phyloP scores from a whole-genome alignment of 2,113 vertebrate genomes.

The Microtus ochrogaster region DNA sequence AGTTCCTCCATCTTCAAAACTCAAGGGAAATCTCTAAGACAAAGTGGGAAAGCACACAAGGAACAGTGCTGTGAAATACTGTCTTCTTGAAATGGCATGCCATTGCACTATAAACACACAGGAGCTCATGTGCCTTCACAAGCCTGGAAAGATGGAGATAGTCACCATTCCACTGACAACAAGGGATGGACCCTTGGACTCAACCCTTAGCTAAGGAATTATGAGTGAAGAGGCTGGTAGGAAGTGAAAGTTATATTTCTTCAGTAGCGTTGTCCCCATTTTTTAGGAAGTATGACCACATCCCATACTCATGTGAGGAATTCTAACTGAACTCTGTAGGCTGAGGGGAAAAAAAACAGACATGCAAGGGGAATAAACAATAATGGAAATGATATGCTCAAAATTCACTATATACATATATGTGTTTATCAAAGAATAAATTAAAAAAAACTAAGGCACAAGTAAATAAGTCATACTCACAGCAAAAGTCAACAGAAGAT shows the following conservation, averaged over 20 bases:
- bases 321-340: not conserved
- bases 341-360: not conserved
- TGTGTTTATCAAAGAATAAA: not conserved
- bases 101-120: not conserved
- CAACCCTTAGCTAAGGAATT: not conserved
- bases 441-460: not conserved
- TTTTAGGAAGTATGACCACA: no score
- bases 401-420: not conserved
- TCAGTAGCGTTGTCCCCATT: not conserved
- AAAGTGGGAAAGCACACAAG: no score
- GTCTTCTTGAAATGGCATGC: not conserved
- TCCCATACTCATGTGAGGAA: not conserved
- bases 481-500: not conserved
- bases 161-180: not conserved
- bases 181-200: no score
- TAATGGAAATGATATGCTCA: not conserved
- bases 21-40: not conserved
- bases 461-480: not conserved
- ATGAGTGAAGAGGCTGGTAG: not conserved
- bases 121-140: not conserved
- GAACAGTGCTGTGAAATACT: not conserved
- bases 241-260: not conserved
- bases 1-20: no score
- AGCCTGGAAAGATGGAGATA: not conserved
- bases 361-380: not conserved